Conservation (phyloP, 2,888 invertebrate species). For the Poecilus cupreus region DNA sequence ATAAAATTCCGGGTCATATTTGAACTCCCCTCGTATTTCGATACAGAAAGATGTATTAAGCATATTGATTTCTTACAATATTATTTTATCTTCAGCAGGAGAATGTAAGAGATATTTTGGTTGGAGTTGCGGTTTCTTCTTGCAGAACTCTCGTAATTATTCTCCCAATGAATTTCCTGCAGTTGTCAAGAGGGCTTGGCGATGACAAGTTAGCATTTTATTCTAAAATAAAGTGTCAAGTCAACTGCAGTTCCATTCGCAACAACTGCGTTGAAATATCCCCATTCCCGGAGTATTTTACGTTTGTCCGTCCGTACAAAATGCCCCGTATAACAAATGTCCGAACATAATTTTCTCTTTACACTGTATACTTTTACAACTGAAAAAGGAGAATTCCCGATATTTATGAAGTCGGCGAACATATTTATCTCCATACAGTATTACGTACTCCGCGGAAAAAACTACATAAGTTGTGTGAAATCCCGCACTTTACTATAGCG, state of each 20-base stretch:
- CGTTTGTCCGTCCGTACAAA: slow-evolving; percentile 33
- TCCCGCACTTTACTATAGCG: neutral
- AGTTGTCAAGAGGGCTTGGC: neutral
- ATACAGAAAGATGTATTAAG: too few species aligned
- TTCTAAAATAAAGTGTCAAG: slow-evolving; percentile 24
- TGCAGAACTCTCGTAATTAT: neutral
- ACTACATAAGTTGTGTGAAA: slow-evolving; percentile 31
- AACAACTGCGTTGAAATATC: slow-evolving; percentile 23
- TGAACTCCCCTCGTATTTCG: too few species aligned
- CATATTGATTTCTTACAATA: too few species aligned
- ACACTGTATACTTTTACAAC: slow-evolving; percentile 34
- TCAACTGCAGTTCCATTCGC: slow-evolving; percentile 35
- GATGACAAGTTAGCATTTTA: slow-evolving; percentile 23
- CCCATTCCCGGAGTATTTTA: slow-evolving; percentile 31
- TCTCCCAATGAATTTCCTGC: slow-evolving; percentile 14
- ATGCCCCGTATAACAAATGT: slow-evolving; percentile 43
- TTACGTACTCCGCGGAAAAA: neutral
- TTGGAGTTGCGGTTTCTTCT: too few species aligned
- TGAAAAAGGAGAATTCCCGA: slow-evolving; percentile 29
- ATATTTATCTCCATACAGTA: slow-evolving; percentile 53
- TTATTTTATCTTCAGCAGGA: too few species aligned
- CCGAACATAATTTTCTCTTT: slow-evolving; percentile 51
- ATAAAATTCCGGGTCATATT: too few species aligned
- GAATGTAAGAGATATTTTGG: too few species aligned
- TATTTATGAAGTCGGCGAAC: slow-evolving; percentile 52